Conservation (phyloP, 1,140 invertebrate genomes). For the Orius laevigatus region DNA sequence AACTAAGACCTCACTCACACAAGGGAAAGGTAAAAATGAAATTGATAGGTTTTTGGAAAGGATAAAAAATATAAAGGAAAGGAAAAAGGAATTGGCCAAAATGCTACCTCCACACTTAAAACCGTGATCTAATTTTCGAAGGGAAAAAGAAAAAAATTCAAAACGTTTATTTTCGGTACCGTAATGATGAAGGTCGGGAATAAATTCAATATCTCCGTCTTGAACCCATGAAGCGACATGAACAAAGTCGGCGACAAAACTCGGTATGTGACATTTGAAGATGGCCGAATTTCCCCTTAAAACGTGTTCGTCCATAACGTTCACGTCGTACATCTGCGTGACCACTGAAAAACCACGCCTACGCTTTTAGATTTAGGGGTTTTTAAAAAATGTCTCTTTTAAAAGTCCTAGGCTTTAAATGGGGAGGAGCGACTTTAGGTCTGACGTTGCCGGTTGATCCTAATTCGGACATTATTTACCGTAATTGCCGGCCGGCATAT, state of each 20-base stretch:
- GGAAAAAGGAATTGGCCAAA: conserved; percentile 9
- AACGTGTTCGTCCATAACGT: conserved; percentile 80
- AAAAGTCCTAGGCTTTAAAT: not conserved
- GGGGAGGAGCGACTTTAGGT: not conserved
- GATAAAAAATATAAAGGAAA: not conserved
- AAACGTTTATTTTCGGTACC: conserved; percentile 29
- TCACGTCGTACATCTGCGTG: conserved; percentile 71
- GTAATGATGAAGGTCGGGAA: conserved; percentile 40
- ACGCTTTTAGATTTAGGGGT: not conserved
- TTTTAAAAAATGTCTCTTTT: not conserved
- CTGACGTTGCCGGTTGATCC: not conserved
- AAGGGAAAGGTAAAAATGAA: not conserved
- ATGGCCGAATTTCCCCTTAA: conserved; percentile 75
- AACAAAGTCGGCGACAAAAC: conserved; percentile 80
- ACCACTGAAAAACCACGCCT: conserved; percentile 47
- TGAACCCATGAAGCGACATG: conserved; percentile 70
- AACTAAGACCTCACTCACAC: conserved; percentile 15
- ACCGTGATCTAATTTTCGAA: not conserved
- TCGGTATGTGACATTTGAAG: conserved; percentile 82
- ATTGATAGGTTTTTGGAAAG: not conserved
- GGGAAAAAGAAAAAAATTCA: not conserved
- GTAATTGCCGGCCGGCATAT: conserved; percentile 25
- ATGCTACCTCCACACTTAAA: conserved; percentile 6
- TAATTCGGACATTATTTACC: conserved; percentile 26
- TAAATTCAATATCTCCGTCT: conserved; percentile 49